Conservation (phyloP, 2,797 vertebrate species). For the Pangasius krempfi region DNA sequence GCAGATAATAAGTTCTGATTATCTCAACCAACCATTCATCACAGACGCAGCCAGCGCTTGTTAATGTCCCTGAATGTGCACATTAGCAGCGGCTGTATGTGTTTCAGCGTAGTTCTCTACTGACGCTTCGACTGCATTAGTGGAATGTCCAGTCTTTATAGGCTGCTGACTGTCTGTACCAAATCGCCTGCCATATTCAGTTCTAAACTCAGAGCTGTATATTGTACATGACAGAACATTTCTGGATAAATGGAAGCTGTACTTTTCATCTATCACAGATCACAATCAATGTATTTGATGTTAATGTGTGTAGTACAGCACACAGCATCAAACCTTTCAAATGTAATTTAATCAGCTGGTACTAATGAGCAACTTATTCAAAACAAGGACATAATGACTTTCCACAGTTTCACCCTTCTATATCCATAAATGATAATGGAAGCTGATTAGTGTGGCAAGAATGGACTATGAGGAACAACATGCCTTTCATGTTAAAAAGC, state of each 20-base stretch:
- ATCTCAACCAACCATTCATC: constrained; percentile 47
- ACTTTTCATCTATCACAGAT: constrained; percentile 14
- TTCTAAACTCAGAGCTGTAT: constrained; percentile 2
- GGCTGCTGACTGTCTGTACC: not conserved
- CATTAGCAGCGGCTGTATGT: constrained; percentile 23
- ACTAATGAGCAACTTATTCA: constrained; percentile 9
- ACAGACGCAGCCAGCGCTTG: constrained; percentile 23
- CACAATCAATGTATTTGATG: constrained; percentile 30
- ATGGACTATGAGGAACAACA: not conserved
- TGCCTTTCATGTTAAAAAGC: not conserved
- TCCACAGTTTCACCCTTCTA: not conserved
- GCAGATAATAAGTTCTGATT: constrained; percentile 57
- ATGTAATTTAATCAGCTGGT: not conserved
- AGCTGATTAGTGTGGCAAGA: constrained; percentile 8
- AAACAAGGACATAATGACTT: not conserved
- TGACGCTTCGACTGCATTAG: constrained; percentile 35
- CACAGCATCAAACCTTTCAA: not conserved
- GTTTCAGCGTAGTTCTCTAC: constrained; percentile 17
- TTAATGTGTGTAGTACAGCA: not conserved
- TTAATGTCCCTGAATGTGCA: constrained; percentile 38
- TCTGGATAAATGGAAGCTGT: constrained; percentile 18
- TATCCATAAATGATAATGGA: not conserved
- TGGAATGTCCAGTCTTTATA: not conserved
- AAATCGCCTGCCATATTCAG: constrained; percentile 15
- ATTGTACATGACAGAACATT: constrained; percentile 37